Conservation (phyloP, 2,797 vertebrate species). For the Cryptoprocta ferox region DNA sequence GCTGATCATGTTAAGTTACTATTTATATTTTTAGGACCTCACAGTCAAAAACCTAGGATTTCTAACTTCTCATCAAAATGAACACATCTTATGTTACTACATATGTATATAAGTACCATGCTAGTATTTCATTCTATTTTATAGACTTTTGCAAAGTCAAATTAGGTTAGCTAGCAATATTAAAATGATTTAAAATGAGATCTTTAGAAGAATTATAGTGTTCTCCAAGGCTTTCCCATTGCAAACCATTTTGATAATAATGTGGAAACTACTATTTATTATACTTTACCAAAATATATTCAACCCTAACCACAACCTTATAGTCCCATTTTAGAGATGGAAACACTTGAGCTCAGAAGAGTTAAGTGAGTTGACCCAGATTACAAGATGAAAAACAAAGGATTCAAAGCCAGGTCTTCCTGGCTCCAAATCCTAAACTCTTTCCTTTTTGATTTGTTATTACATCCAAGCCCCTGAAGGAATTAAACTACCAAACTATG, state of each 20-base stretch:
- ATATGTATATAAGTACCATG: not conserved
- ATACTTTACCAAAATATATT: not conserved
- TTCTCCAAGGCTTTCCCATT: not conserved
- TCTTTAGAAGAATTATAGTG: not conserved
- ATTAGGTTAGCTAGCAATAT: not conserved
- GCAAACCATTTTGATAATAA: not conserved
- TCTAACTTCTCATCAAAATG: conserved; percentile 3
- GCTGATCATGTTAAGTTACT: not conserved
- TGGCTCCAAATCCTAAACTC: not conserved
- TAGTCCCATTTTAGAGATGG: not conserved
- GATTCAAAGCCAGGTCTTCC: not conserved
- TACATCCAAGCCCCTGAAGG: not conserved
- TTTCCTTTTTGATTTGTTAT: not conserved
- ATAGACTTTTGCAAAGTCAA: not conserved
- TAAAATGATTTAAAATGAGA: not conserved
- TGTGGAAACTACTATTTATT: not conserved
- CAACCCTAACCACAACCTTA: not conserved
- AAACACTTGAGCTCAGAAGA: not conserved
- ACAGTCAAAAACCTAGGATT: not conserved
- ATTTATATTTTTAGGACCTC: not conserved
- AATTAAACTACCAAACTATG: not conserved
- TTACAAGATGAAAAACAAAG: not conserved
- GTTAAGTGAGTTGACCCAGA: not conserved
- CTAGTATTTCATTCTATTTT: not conserved
- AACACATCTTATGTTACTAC: not conserved